phyloP scores from a whole-genome alignment of 2,113 vertebrate species.

The Takifugu bimaculatus region DNA sequence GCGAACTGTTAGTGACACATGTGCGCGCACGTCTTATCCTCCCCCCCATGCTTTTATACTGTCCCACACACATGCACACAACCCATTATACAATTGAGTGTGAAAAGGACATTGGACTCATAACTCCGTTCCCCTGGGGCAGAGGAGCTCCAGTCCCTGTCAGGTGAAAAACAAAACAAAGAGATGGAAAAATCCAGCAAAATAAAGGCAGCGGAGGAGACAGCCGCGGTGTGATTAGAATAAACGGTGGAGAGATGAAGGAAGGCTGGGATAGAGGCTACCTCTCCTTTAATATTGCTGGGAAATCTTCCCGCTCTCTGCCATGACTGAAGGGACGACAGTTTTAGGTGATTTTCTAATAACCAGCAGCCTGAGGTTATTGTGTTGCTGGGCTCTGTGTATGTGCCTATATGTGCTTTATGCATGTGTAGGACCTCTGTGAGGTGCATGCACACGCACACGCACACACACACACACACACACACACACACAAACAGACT shows the following conservation, averaged over 20 bases:
- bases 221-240: slow-evolving; percentile 74
- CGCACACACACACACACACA: slow-evolving; percentile 29
- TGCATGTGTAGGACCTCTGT: slow-evolving; percentile 37
- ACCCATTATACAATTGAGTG: slow-evolving; percentile 72
- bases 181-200: slow-evolving; percentile 72
- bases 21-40: slow-evolving; percentile 29
- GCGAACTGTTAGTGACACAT: slow-evolving; percentile 42
- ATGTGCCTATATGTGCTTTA: slow-evolving; percentile 43
- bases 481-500: slow-evolving; percentile 42
- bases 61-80: slow-evolving; percentile 44
- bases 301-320: slow-evolving; percentile 55
- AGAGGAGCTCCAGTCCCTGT: slow-evolving; percentile 69
- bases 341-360: slow-evolving; percentile 86
- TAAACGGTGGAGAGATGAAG: slow-evolving; percentile 72
- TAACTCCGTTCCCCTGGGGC: slow-evolving; percentile 73
- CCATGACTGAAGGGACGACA: slow-evolving; percentile 63
- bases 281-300: slow-evolving; percentile 73
- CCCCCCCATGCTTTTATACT: slow-evolving; percentile 22
- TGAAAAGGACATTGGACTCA: slow-evolving; percentile 73
- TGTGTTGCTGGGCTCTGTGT: slow-evolving; percentile 56
- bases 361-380: slow-evolving; percentile 80
- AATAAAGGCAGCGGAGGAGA: slow-evolving; percentile 69
- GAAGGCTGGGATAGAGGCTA: slow-evolving; percentile 63
- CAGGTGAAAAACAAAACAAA: slow-evolving; percentile 74
- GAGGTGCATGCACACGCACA: slow-evolving; percentile 28